phyloP scores from a whole-genome alignment of 1,140 invertebrate species.

The Dreissena rostriformis region DNA sequence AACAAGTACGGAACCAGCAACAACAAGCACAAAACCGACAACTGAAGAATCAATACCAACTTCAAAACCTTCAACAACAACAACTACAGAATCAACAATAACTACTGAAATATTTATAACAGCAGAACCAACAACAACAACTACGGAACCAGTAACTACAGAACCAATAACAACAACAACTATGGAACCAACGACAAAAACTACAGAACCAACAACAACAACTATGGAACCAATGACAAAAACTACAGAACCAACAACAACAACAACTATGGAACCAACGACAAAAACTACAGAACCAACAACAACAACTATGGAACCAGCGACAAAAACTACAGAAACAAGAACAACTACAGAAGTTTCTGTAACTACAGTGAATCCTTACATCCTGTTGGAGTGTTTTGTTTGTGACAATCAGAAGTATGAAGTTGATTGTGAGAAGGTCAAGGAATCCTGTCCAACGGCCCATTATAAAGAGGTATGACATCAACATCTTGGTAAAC shows the following conservation, averaged over 20 bases:
- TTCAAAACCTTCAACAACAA: no score
- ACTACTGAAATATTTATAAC: not conserved
- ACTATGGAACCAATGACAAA: not conserved
- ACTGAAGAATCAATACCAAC: not conserved
- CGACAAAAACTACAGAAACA: slow-evolving; percentile 3
- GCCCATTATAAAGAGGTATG: no score
- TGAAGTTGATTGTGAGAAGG: no score
- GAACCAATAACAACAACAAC: not conserved
- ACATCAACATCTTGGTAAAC: no score
- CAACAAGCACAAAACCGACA: no score
- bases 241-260: slow-evolving; percentile 4
- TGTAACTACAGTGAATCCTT: not conserved
- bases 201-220: not conserved
- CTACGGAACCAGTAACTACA: not conserved
- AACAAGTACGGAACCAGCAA: not conserved
- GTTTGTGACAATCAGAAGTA: not conserved
- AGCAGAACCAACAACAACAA: not conserved
- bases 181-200: not conserved
- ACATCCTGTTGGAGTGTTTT: slow-evolving; percentile 26
- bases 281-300: not conserved
- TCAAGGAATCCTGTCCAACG: no score
- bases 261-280: not conserved
- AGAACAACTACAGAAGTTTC: slow-evolving; percentile 12
- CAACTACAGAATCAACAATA: not conserved
- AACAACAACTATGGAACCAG: not conserved